Conservation (phyloP, 2,888 invertebrate species). For the Itoplectis maculator region DNA sequence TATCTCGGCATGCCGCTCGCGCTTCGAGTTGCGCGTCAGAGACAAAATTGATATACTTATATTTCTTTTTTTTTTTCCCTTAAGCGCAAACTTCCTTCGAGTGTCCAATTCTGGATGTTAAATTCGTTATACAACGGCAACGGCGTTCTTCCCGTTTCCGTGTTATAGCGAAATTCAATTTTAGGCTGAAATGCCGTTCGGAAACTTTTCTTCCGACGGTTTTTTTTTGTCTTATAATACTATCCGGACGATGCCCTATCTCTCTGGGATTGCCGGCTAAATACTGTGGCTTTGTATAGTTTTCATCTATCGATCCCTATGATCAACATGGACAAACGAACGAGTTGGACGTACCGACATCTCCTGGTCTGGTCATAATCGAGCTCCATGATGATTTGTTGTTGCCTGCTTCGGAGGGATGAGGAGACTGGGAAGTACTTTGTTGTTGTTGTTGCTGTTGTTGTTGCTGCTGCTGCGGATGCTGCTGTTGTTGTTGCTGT, state of each 20-base stretch:
- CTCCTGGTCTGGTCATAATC: slow-evolving; percentile 84
- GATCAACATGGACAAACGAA: neutral
- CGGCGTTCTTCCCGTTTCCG: slow-evolving; percentile 17
- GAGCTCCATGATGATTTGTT: slow-evolving; percentile 84
- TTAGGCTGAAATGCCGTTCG: slow-evolving; percentile 15
- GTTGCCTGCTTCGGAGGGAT: slow-evolving; percentile 81
- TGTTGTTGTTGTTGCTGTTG: slow-evolving; percentile 76
- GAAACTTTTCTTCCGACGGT: slow-evolving; percentile 3
- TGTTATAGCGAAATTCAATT: slow-evolving; percentile 6
- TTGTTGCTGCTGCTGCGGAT: slow-evolving; percentile 60
- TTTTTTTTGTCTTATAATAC: slow-evolving; percentile 9
- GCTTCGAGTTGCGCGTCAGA: neutral
- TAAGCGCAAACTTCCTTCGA: slow-evolving; percentile 56
- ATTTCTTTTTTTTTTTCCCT: neutral
- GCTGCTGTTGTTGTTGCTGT: slow-evolving; percentile 79
- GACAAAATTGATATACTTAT: neutral
- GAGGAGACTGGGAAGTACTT: slow-evolving; percentile 79
- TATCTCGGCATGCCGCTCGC: neutral
- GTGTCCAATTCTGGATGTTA: slow-evolving; percentile 57
- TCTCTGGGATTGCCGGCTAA: neutral
- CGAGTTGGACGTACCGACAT: slow-evolving; percentile 76
- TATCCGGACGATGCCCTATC: neutral
- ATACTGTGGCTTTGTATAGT: slow-evolving; percentile 18
- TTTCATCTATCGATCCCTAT: neutral
- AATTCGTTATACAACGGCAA: slow-evolving; percentile 43